These are phyloP conservation scores for Phenganax marumi DNA, from an alignment of 92 coral and sea anemone genomes.

Conservation along the genomic window DNA sequence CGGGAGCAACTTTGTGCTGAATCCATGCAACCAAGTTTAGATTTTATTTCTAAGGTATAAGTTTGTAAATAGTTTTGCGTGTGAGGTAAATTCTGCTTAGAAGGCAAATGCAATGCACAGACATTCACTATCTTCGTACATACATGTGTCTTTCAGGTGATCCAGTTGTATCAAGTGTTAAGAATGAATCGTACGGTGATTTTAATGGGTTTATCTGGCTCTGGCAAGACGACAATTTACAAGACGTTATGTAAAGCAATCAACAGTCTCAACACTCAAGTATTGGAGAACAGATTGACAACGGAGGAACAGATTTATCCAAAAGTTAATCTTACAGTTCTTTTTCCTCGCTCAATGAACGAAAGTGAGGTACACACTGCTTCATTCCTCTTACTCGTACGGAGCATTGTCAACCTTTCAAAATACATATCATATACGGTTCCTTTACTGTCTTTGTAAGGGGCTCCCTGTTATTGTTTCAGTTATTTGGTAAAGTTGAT, in stretches of 20 bases:
- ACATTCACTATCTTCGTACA: too few relatives aligned
- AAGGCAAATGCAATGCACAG: too few relatives aligned
- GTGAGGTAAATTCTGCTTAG: too few relatives aligned
- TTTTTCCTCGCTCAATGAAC: conserved; percentile 82
- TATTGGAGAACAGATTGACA: not conserved
- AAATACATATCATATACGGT: not conserved
- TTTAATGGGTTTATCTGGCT: conserved; percentile 80
- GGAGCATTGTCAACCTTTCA: not conserved
- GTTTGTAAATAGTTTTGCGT: not conserved
- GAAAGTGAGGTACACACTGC: conserved; percentile 69
- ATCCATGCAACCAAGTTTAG: conserved; percentile 77
- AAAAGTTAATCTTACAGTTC: conserved; percentile 72
- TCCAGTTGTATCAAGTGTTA: conserved; percentile 76
- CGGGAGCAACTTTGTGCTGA: conserved; percentile 76
- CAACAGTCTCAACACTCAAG: conserved; percentile 68
- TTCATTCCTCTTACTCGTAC: not conserved
- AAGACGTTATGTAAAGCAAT: conserved; percentile 68
- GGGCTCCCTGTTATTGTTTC: not conserved
- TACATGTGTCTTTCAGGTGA: conserved; percentile 52
- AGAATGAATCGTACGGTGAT: conserved; percentile 68
- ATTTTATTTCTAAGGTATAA: conserved; percentile 73
- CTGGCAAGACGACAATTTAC: conserved; percentile 83
- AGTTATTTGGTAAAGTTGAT: conserved; percentile 79
- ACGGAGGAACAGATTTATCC: conserved; percentile 58
- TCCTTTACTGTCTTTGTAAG: not conserved